phyloP scores from a whole-genome alignment of 2,888 invertebrate species.

The Eupithecia abbreviata region DNA sequence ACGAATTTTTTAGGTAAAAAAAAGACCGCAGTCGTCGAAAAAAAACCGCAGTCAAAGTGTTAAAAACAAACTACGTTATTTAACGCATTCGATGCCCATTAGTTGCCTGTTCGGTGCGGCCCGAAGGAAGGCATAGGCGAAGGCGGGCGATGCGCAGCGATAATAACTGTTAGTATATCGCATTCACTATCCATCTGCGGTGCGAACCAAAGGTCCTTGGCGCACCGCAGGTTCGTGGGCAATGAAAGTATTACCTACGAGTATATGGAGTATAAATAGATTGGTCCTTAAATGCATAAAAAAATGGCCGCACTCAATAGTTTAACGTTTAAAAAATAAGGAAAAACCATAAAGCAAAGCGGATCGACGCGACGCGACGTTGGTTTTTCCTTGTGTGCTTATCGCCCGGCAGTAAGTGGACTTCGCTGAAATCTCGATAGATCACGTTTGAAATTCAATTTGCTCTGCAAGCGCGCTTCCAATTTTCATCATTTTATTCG shows the following conservation, averaged over 20 bases:
- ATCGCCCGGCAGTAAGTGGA: constrained; percentile 40
- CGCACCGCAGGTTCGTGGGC: neutral
- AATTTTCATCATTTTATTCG: constrained; percentile 39
- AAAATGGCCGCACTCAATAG: neutral
- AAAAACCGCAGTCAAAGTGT: no score
- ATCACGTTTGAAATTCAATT: constrained; percentile 60
- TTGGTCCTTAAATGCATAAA: neutral
- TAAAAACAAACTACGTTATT: neutral
- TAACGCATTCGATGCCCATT: neutral
- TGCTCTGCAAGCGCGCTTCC: constrained; percentile 46
- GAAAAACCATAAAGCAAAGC: neutral
- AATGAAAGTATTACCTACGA: neutral
- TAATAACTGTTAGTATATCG: no score
- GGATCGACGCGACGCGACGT: neutral
- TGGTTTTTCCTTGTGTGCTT: constrained; percentile 22
- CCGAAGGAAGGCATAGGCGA: no score
- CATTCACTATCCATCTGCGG: no score
- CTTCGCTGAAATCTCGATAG: constrained; percentile 55
- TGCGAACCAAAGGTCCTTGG: no score
- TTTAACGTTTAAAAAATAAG: neutral
- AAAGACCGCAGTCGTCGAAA: no score
- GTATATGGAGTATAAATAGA: neutral
- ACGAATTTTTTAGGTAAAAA: no score
- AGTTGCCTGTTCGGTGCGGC: neutral
- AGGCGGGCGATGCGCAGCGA: no score